phyloP scores from a whole-genome alignment of 2,113 vertebrate genomes.

The Prinia subflava region DNA sequence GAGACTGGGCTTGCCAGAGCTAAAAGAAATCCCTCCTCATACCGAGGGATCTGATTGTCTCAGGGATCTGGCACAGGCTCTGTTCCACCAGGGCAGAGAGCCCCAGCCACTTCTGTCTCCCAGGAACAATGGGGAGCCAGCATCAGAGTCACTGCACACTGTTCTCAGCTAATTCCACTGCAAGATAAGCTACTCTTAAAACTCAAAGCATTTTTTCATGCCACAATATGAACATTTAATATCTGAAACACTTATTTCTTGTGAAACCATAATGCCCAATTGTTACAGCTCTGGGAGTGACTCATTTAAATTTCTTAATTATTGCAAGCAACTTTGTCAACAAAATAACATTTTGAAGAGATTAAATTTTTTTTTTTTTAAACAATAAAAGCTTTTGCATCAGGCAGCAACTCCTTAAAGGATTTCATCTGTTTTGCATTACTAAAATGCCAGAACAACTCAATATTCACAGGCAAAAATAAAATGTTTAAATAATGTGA shows the following conservation, averaged over 20 bases:
- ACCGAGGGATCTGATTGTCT: neutral
- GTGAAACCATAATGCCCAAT: conserved; percentile 66
- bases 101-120: neutral
- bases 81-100: neutral
- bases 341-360: conserved; percentile 63
- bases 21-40: neutral
- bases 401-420: conserved; percentile 48
- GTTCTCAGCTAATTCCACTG: conserved; percentile 48
- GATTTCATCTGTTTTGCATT: conserved; percentile 49
- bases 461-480: conserved; percentile 57
- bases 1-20: neutral
- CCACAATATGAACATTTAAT: conserved; percentile 58
- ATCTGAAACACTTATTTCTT: conserved; percentile 67
- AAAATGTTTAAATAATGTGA: conserved; percentile 61
- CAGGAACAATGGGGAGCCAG: neutral
- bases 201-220: conserved; percentile 41
- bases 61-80: neutral
- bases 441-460: conserved; percentile 27
- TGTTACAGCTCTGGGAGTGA: conserved; percentile 53
- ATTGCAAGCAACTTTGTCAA: conserved; percentile 56
- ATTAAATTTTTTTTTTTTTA: conserved; percentile 49
- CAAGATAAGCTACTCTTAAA: conserved; percentile 60
- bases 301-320: conserved; percentile 71
- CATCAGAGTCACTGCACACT: conserved; percentile 23
- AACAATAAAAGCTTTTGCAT: conserved; percentile 51